Base-by-base conservation (phyloP, 2,113 vertebrate genomes). In the Sander lucioperca region DNA sequence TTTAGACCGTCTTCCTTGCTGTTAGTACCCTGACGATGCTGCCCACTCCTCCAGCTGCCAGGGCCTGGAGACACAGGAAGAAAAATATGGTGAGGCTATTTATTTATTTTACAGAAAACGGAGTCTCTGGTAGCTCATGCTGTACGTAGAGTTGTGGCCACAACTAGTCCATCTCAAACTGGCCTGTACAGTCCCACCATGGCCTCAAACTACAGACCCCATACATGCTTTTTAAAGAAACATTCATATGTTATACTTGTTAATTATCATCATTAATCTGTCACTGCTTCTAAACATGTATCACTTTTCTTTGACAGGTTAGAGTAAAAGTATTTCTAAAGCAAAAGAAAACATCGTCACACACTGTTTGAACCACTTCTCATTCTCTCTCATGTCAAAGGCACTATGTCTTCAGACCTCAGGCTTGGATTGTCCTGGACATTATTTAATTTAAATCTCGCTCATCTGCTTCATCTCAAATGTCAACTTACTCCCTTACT, bases 1-100 rank as follows among this genome's bases (percentile, higher is more conserved):
- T 73, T 89, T 95, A 99, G 88, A 99, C 98, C 0, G 98, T 99
- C 92, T 99, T 99, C 91, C 98, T 96, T 27, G 98, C 98, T 4
- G 98, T 99, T 91, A 99, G 92, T 43, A 99, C 98, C 0, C 98
- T 95, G 45, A 99, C 97, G 3, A 99, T 99, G 91, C 97, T 97
- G 47, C 98, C 98, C 1, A 99, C 97, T 72, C 98, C 98, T 84
- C 98, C 98, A 1, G 95, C 97, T 89, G 97, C 97, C 80, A 99
- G 95, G 33, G 97, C 97, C 98, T 99, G 86, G 0, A 62, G 85
- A 93, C 7, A 87, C 83, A 84, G 9, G 27, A 5, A 18, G 23
- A 78, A 10, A 19, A 70, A 74, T 13, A 57, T 4, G 1, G 19
- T 27, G 4, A 19, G 54, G 59, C 8, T 18, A 1, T 16, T 19